Conservation (phyloP, 2,113 vertebrate genomes). For the Corvus hawaiiensis region DNA sequence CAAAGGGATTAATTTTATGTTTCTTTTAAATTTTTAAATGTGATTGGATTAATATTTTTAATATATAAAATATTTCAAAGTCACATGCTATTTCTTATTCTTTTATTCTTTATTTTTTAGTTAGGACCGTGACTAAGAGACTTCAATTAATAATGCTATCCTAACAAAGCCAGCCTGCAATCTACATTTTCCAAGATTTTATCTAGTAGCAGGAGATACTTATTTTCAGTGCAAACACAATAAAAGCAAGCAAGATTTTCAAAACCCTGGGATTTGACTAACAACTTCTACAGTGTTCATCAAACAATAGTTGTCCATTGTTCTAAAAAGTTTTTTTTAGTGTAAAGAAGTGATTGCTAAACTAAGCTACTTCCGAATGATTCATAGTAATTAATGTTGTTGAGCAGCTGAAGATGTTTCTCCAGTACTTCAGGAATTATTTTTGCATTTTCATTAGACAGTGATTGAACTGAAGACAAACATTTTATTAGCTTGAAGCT, state of each 20-base stretch:
- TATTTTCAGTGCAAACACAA: neutral
- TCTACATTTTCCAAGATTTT: neutral
- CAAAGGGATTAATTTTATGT: neutral
- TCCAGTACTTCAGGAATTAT: neutral
- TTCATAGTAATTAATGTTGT: neutral
- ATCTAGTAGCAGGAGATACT: neutral
- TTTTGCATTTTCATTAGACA: neutral
- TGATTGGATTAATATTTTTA: neutral
- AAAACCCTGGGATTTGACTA: neutral
- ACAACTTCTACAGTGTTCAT: neutral
- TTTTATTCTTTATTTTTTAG: neutral
- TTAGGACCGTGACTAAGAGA: neutral
- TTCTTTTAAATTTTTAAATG: neutral
- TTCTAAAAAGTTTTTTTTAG: neutral
- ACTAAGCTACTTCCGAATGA: neutral
- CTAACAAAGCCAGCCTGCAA: neutral
- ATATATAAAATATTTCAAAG: neutral
- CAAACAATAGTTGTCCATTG: neutral
- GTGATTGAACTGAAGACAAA: neutral
- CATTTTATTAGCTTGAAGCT: neutral
- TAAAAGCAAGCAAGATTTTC: neutral
- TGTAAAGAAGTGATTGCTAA: neutral
- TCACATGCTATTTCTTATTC: rapidly evolving
- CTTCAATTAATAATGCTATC: neutral
- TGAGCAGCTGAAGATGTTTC: neutral